These are phyloP conservation scores for Mustela lutreola DNA, from an alignment of 2,113 vertebrate species.

Conservation along the genomic window DNA sequence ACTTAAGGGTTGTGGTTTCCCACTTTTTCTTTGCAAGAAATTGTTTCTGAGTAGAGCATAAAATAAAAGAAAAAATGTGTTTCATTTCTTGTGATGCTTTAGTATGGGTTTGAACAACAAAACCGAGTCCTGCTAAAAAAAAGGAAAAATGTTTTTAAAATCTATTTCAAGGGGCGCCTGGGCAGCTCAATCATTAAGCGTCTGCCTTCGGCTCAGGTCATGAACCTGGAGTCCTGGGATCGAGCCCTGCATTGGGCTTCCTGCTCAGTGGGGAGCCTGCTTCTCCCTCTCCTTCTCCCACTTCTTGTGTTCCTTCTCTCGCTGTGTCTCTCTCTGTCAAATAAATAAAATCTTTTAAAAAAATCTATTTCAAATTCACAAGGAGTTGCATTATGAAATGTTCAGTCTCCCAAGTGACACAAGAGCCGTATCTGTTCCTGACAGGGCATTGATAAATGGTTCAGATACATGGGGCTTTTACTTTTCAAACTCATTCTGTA, in stretches of 20 bases:
- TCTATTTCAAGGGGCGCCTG: constrained; percentile 44
- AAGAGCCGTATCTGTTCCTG: constrained; percentile 42
- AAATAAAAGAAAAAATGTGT: constrained; percentile 71
- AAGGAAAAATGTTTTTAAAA: constrained; percentile 72
- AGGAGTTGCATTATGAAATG: constrained; percentile 72
- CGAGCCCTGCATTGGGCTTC: no score
- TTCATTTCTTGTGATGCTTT: constrained; percentile 73
- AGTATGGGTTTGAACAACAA: constrained; percentile 72
- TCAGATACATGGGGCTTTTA: constrained; percentile 55
- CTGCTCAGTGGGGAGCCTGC: no score
- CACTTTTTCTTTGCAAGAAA: constrained; percentile 74
- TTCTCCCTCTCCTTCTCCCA: no score
- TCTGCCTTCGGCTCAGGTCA: no score
- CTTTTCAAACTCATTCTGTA: constrained; percentile 67
- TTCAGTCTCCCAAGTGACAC: constrained; percentile 60
- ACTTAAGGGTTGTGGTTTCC: constrained; percentile 75
- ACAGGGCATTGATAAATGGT: constrained; percentile 68
- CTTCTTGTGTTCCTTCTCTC: no score
- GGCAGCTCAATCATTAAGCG: no score
- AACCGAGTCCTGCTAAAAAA: constrained; percentile 70
- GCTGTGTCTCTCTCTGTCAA: no score
- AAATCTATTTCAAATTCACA: constrained; percentile 72
- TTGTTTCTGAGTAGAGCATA: constrained; percentile 67
- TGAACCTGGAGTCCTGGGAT: no score
- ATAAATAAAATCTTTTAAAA: constrained; percentile 31